Percentiles rank a stretch among this genome's conserved stretches.
Conservation (phyloP, 2,888 invertebrate genomes). For the Hydriomena furcata region DNA sequence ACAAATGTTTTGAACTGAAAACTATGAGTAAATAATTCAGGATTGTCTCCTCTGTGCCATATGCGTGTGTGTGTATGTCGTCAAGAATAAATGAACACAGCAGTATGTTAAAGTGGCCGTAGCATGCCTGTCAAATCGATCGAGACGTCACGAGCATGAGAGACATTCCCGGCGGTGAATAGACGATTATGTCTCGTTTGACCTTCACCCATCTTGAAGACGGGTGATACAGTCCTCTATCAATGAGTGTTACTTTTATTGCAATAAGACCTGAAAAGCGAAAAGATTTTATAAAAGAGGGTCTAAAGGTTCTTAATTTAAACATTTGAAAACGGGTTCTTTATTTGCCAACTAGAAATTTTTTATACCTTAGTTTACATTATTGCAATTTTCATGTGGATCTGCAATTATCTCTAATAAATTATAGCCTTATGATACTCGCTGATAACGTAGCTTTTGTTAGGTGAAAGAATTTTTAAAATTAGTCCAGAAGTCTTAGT, state of each 20-base stretch:
- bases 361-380: no score
- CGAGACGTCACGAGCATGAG: conserved; percentile 19
- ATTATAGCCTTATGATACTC: no score
- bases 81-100: conserved; percentile 2
- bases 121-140: conserved; percentile 27
- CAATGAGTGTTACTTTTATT: no score
- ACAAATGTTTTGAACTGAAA: no score
- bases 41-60: neutral
- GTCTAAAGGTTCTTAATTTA: neutral
- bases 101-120: conserved; percentile 14
- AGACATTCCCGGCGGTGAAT: conserved; percentile 15
- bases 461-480: no score
- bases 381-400: no score
- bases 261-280: no score
- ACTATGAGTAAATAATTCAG: neutral
- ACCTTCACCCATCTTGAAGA: conserved; percentile 12
- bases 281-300: no score
- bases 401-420: no score
- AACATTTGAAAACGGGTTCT: neutral
- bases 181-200: neutral
- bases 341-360: conserved; percentile 4
- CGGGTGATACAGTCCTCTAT: neutral
- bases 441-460: no score
- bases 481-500: no score
- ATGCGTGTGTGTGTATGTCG: conserved; percentile 12